phyloP scores from a whole-genome alignment of 2,888 invertebrate genomes.

The Deilephila elpenor region DNA sequence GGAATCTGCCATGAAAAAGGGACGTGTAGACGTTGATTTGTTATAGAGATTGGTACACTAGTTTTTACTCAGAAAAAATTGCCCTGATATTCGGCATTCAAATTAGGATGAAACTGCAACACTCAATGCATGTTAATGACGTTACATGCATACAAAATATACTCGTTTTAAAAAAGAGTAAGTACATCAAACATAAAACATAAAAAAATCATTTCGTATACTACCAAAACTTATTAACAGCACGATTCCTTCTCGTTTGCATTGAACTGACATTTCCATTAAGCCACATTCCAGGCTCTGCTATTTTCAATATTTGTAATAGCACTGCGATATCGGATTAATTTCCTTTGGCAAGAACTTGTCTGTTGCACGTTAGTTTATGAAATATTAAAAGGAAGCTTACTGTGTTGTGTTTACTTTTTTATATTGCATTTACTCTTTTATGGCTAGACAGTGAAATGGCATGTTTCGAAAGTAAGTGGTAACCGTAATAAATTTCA shows the following conservation, averaged over 20 bases:
- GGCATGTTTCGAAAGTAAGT: not conserved
- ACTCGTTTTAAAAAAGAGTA: too few relatives aligned
- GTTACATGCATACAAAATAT: too few relatives aligned
- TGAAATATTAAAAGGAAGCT: not conserved
- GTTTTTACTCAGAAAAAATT: not conserved
- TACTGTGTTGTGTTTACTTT: not conserved
- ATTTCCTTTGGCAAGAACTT: constrained; percentile 45
- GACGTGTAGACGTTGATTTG: too few relatives aligned
- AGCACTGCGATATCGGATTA: constrained; percentile 45
- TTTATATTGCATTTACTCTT: not conserved
- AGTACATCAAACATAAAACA: not conserved
- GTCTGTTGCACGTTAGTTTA: constrained; percentile 19
- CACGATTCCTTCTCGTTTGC: not conserved
- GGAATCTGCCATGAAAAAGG: not conserved
- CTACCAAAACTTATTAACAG: not conserved
- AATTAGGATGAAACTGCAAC: too few relatives aligned
- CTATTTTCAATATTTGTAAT: constrained; percentile 38
- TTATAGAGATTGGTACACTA: not conserved
- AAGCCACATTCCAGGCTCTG: not conserved
- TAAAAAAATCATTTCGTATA: not conserved
- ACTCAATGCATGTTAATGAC: too few relatives aligned
- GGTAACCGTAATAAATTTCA: too few relatives aligned
- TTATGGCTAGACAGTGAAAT: not conserved
- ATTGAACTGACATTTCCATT: constrained; percentile 26
- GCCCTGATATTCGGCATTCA: too few relatives aligned